Base-by-base conservation (phyloP, 1,140 invertebrate species). In the Sipha flava region DNA sequence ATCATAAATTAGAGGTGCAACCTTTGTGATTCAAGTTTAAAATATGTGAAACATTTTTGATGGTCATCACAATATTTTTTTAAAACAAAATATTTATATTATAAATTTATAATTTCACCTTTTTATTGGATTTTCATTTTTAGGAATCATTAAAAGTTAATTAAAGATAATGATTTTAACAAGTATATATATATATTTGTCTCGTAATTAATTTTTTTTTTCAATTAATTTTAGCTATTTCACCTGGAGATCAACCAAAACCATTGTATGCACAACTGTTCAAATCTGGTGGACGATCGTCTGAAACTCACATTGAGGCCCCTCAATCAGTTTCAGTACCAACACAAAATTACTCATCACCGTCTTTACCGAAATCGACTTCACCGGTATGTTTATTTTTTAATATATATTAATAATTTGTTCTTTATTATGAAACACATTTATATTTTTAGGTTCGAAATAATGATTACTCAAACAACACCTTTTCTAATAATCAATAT, bases 201-300 rank as follows among this genome's bases (percentile, higher is more conserved):
- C n/a, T n/a, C n/a, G n/a, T 52, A 18, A 52, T 9, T 52, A 4
- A 18, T 4, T 7, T 59, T 26, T 59, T 59, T 12, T 7, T 21
- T 59, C 3, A 52, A 52, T 18, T 52, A 26, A 31, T 57, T 77
- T 77, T 77, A 77, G 73, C n/a, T 40, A 18, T 57, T 77, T 57
- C 73, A 14, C 52, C 73, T 43, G 73, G 73, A 40, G 73, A 77
- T 77, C 73, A 77, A 59, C 73, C 73, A 40, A 77, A 77, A 43
- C 73, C 73, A 18, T 77, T 77, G 16, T 77, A 59, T 57, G 73
- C 73, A 34, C 73, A 77, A 16, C 18, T 77, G 16, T 77, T 77
- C 10, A 77, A 77, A 3, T 77, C 73, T 43, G 34, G 52, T 57
- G 34, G 52, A 43, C 45, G 73, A 43, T 57, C 73, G 23, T 7